phyloP scores from a whole-genome alignment of 2,888 invertebrate genomes.

The Acanthacorydalis orientalis region DNA sequence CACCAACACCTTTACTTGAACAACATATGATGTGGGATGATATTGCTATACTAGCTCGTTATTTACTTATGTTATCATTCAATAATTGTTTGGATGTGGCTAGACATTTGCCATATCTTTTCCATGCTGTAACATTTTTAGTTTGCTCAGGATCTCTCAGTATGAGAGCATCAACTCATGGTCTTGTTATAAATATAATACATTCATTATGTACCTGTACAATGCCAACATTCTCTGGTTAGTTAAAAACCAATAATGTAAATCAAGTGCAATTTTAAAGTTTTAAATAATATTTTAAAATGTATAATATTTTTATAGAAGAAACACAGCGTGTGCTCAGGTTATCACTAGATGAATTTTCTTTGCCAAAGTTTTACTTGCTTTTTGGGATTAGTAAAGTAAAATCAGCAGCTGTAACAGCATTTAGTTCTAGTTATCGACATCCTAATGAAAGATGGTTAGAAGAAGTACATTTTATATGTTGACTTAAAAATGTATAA shows the following conservation, averaged over 20 bases:
- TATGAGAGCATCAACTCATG: constrained; percentile 93
- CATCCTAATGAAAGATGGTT: constrained; percentile 61
- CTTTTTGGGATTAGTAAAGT: constrained; percentile 96
- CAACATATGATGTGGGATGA: constrained; percentile 96
- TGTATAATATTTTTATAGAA: constrained; percentile 37
- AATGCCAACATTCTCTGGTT: constrained; percentile 67
- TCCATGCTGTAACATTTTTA: constrained; percentile 91
- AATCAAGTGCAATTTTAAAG: neutral
- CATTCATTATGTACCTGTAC: constrained; percentile 96
- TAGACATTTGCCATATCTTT: constrained; percentile 86
- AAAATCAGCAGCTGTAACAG: constrained; percentile 94
- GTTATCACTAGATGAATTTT: constrained; percentile 90
- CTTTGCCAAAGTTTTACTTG: constrained; percentile 90
- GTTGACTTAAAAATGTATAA: neutral
- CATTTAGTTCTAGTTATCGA: constrained; percentile 80
- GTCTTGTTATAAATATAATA: constrained; percentile 93
- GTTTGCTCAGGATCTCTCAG: constrained; percentile 91
- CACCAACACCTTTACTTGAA: constrained; percentile 79
- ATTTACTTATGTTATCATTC: constrained; percentile 93
- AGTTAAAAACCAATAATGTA: constrained; percentile 11
- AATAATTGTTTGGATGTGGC: constrained; percentile 97
- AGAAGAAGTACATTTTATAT: constrained; percentile 2
- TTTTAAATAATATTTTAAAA: neutral
- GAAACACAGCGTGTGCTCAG: constrained; percentile 82
- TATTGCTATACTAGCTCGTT: constrained; percentile 88